Evolutionary conservation across 1,140 invertebrate genomes (phyloP), one percentile per base, ranked within the genome.

Genomic region (Bombus turneri): DNA sequence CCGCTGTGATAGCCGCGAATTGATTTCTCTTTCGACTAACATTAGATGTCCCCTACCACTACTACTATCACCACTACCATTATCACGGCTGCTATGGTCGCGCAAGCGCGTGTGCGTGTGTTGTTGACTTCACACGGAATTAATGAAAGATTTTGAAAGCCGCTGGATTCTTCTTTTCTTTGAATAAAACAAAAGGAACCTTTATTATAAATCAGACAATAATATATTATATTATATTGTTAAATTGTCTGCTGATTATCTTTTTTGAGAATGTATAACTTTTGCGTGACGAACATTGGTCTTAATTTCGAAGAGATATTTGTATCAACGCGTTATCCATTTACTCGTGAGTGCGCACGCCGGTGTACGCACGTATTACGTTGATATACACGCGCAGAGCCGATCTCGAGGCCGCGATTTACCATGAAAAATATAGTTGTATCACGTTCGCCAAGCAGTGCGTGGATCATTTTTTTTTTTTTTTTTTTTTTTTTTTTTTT

Each of bases 1-100:
- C 85, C 37, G 85, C 88, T 43, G 87, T 89, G 28, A 88, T 92
- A 59, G 92, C 92, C 8, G 90, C 91, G 37, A 91, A 91, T 73
- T 92, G 81, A 92, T 86, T 81, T 75, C 34, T 78, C 53, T 77
- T 53, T 68, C 41, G 28, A 47, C 41, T 73, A 82, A 74, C 28
- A 25, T 73, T 62, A 53, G 39, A 41, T 69, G n/a, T 57, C n/a
- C n/a, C 37, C 68, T 64, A 41, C 25, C 13, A 22, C 25, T 41
- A n/a, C 34, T 22, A 9, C 5, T 41, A 31, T 22, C 13, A 25
- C 10, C 15, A 25, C 8, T 13, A 79, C 8, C n/a, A 43, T 53
- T 28, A 37, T 10, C 66, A 47, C 69, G 34, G 62, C 31, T 62
- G 41, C 73, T 77, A 13, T 59, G 28, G 37, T 31, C 59, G 39